Conservation (phyloP, 2,797 vertebrate genomes). For the Mustela erminea region DNA sequence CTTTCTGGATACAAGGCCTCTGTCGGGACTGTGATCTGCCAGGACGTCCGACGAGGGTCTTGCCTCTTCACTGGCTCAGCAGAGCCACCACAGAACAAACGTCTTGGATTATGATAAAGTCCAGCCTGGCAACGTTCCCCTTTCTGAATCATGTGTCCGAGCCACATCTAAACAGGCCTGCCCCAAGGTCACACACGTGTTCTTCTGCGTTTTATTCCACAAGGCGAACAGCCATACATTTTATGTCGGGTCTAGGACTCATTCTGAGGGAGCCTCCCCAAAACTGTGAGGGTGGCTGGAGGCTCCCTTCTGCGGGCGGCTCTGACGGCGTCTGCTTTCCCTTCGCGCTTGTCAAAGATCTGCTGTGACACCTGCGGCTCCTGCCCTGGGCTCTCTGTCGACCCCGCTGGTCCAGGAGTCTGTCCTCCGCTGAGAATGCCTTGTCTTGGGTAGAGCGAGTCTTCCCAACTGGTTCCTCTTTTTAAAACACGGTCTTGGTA, state of each 20-base stretch:
- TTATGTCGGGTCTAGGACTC: neutral
- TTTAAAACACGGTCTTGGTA: neutral
- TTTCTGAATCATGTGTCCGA: neutral
- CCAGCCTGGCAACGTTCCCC: neutral
- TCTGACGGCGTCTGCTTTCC: accelerated
- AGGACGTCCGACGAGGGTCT: neutral
- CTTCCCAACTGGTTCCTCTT: neutral
- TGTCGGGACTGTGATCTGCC: neutral
- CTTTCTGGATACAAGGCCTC: neutral
- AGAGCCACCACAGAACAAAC: neutral
- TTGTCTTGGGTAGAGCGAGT: neutral
- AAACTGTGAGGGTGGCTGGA: neutral
- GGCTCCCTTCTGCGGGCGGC: neutral
- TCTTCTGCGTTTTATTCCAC: neutral
- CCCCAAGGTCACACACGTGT: neutral
- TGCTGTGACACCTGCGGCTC: accelerated
- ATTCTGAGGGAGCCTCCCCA: neutral
- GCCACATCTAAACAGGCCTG: neutral
- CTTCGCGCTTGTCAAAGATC: accelerated
- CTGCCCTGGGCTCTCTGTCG: neutral
- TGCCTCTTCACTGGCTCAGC: neutral
- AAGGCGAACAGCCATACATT: neutral
- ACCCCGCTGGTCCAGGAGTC: neutral
- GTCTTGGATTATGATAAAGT: neutral
- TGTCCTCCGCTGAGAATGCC: neutral